Base-by-base conservation (phyloP, 37 sponge, comb jelly and placozoan genomes). In the Aplysina aerophoba region DNA sequence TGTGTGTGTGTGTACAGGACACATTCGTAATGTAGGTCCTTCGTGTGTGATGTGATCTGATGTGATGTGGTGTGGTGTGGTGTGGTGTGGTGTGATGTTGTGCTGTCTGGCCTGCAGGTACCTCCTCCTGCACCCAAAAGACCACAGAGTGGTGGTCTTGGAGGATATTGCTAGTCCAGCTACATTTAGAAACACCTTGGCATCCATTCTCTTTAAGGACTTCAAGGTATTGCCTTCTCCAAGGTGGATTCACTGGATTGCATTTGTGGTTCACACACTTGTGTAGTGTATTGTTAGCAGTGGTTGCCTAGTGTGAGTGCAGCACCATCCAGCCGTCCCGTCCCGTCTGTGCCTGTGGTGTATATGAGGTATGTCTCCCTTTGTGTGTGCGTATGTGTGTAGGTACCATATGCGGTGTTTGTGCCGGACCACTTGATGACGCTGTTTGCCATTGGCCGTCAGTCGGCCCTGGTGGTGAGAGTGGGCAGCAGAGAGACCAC, bases 401-500 rank as follows among this genome's bases (percentile, higher is more conserved):
- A 96, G 96, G 92, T 91, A n/a, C 88, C 94, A 15, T 68, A 88
- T 60, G 86, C 72, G 0, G 61, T 83, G 62, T 96, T 93, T 56
- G 37, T 91, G 40, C 94, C 96, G 0, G 83, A 81, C 53, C 97
- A 88, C n/a, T 82, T 91, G 20, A 13, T 88, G 41, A 73, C 89
- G 57, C 65, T 85, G 28, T 92, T 92, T 82, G 74, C 92, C 55
- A 61, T 96, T 58, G 95, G 88, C 2, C 59, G 86, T 25, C 84
- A 82, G 59, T 82, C 97, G 16, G 95, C 90, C 17, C 59, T 94
- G 35, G 90, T 96, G 40, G 90, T 96, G 55, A 89, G 94, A 41
- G 72, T 90, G 54, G 97, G 97, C 59, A 91, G 33, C 68, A 86
- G 77, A 53, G 97, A 96, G 73, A 91, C 94, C 14, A 87, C 90